These are phyloP conservation scores for Nephrotoma guestfalica DNA, from an alignment of 2,888 invertebrate genomes.

Conservation along the genomic window DNA sequence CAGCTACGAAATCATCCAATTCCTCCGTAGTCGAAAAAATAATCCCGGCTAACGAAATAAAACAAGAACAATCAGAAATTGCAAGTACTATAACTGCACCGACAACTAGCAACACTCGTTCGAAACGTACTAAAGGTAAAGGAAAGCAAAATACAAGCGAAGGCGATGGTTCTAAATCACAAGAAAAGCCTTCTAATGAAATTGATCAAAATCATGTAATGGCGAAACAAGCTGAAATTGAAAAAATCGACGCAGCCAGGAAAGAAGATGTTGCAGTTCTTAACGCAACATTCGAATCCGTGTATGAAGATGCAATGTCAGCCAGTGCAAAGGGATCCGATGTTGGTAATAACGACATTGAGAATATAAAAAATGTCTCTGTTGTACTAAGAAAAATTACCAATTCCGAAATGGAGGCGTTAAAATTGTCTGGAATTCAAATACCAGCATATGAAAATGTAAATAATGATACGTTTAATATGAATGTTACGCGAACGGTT, in stretches of 20 bases:
- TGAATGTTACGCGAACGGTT: constrained; percentile 1
- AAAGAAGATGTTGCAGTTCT: constrained; percentile 30
- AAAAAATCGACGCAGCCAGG: constrained; percentile 20
- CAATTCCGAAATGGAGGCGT: not conserved
- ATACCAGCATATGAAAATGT: not conserved
- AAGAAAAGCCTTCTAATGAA: not conserved
- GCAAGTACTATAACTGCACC: not conserved
- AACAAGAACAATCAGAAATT: not conserved
- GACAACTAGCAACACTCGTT: not conserved
- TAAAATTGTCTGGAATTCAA: not conserved
- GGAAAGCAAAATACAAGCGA: not conserved
- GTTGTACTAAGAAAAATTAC: not conserved
- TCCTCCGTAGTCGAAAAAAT: not conserved
- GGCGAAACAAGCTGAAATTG: constrained; percentile 2
- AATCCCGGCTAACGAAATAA: not conserved
- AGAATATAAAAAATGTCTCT: not conserved
- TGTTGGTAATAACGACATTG: not conserved
- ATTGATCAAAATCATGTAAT: not conserved
- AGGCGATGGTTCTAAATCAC: not conserved
- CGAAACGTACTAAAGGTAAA: not conserved
- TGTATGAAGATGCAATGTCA: constrained; percentile 33
- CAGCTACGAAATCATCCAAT: not conserved
- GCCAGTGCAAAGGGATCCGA: not conserved
- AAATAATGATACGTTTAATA: constrained; percentile 1
- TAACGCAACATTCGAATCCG: constrained; percentile 19